Evolutionary conservation across 35 echinoderm and acorn worm genomes (phyloP).

Genomic region (Ptychodera flava): DNA sequence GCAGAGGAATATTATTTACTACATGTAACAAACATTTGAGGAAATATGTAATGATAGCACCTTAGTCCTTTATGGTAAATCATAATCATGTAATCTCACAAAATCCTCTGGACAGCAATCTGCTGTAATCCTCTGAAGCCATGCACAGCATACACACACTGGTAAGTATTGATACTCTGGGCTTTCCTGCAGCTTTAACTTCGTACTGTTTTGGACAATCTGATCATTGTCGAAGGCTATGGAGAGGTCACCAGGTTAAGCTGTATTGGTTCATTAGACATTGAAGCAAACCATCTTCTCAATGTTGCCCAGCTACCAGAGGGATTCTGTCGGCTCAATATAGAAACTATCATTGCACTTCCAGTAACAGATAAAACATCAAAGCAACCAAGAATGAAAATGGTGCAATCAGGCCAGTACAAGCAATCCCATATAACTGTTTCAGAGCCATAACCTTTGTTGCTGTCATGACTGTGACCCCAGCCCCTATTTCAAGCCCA

Average conservation of each 20-base stretch:
- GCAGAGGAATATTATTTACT: no score
- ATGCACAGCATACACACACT: neutral
- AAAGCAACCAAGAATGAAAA: neutral
- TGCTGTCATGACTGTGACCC: neutral
- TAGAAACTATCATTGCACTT: neutral
- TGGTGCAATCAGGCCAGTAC: neutral
- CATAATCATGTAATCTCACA: no score
- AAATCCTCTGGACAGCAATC: neutral
- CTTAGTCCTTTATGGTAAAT: no score
- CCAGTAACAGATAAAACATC: neutral
- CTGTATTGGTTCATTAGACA: neutral
- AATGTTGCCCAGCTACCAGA: neutral
- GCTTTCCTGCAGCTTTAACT: neutral
- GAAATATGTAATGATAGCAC: no score
- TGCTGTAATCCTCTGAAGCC: neutral
- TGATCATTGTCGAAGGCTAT: neutral
- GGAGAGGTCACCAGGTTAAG: neutral
- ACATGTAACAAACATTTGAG: no score
- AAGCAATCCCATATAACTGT: neutral
- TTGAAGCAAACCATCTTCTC: neutral
- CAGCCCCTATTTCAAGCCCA: neutral
- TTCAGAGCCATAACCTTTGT: neutral
- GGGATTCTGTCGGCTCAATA: neutral
- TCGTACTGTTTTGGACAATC: neutral
- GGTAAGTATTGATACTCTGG: neutral